These are phyloP conservation scores for Cydia strobilella DNA, from an alignment of 1,140 invertebrate genomes.

Conservation along the genomic window DNA sequence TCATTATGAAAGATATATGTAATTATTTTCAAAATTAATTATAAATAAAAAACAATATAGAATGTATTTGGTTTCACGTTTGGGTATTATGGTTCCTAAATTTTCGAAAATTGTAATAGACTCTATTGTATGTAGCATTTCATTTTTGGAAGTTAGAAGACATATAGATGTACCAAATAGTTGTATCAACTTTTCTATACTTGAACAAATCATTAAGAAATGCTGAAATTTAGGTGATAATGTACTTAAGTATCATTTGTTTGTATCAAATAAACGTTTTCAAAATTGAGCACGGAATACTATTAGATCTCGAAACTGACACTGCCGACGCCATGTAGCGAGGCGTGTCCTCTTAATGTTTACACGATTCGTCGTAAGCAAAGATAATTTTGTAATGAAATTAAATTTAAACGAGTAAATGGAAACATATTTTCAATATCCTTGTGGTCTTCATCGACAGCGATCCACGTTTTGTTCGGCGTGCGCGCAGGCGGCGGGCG, in stretches of 20 bases:
- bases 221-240: constrained; percentile 75
- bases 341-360: constrained; percentile 35
- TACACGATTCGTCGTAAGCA: constrained; percentile 32
- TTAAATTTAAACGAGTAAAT: constrained; percentile 55
- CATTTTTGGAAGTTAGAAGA: constrained; percentile 74
- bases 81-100: constrained; percentile 81
- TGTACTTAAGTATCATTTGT: constrained; percentile 71
- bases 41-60: constrained; percentile 73
- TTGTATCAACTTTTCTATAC: constrained; percentile 78
- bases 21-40: constrained; percentile 79
- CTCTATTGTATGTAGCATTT: constrained; percentile 78
- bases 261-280: constrained; percentile 65
- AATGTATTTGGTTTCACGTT: constrained; percentile 76
- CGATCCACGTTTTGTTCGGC: constrained; percentile 68
- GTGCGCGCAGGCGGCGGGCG: constrained; percentile 69
- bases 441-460: constrained; percentile 79
- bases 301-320: constrained; percentile 70
- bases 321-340: constrained; percentile 58
- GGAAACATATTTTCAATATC: constrained; percentile 68
- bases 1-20: constrained; percentile 70
- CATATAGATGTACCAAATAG: constrained; percentile 78
- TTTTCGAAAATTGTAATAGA: constrained; percentile 80
- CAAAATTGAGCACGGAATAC: constrained; percentile 76
- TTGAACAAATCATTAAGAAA: constrained; percentile 69
- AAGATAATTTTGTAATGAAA: constrained; percentile 64